Evolutionary conservation across 2,113 vertebrate genomes (phyloP).

Genomic region (Brachionichthys hirsutus): DNA sequence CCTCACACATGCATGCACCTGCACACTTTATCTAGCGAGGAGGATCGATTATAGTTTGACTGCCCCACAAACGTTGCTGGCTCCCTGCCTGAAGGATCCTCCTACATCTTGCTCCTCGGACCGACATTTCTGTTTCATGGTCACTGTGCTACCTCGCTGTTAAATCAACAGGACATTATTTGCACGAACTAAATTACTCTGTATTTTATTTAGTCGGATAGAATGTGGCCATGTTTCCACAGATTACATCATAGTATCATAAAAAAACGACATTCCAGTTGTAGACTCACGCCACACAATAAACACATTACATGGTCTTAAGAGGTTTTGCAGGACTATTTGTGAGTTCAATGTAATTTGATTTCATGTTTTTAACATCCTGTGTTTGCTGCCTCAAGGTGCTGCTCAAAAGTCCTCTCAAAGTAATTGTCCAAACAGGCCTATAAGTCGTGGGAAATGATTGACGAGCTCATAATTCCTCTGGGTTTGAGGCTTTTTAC

Average conservation of each 20-base stretch:
- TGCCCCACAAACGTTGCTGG: conserved; percentile 7
- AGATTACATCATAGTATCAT: background rate
- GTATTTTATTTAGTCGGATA: conserved; percentile 2
- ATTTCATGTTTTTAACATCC: too few species aligned
- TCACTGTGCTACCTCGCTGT: background rate
- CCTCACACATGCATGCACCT: conserved; percentile 1
- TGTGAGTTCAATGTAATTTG: too few species aligned
- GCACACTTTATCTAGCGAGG: conserved; percentile 14
- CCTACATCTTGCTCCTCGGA: conserved; percentile 12
- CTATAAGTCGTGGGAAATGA: too few species aligned
- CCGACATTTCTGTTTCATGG: background rate
- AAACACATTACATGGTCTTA: too few species aligned
- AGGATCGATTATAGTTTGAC: conserved; percentile 41
- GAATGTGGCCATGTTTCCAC: background rate
- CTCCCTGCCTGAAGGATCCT: conserved; percentile 29
- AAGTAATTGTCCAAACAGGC: too few species aligned
- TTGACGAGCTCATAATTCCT: too few species aligned
- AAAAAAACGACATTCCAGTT: conserved; percentile 3
- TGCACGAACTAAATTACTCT: background rate
- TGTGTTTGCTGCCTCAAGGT: too few species aligned
- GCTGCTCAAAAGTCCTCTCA: too few species aligned
- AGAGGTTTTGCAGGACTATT: too few species aligned
- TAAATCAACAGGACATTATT: background rate
- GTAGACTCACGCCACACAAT: background rate
- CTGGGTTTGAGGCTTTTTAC: too few species aligned